A percentile compares a stretch with the other conserved stretches of the same genome.
phyloP scores from a whole-genome alignment of 2,113 vertebrate genomes.

The Pteronura brasiliensis region DNA sequence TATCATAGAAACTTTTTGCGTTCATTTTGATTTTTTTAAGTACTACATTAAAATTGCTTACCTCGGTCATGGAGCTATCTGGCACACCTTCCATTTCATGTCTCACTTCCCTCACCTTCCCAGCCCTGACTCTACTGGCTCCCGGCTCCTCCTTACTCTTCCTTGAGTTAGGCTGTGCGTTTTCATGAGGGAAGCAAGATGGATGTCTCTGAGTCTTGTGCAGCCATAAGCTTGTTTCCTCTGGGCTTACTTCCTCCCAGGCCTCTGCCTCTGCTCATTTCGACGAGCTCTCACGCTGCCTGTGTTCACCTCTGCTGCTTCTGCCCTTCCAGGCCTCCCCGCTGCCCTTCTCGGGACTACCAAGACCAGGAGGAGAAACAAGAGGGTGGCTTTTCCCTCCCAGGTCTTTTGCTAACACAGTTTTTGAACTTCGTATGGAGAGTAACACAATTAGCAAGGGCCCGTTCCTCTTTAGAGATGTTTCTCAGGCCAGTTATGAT shows the following conservation, averaged over 20 bases:
- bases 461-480: background rate
- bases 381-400: background rate
- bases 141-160: background rate
- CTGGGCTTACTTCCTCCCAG: background rate
- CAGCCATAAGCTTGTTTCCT: background rate
- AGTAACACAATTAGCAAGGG: background rate
- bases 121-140: no score
- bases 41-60: background rate
- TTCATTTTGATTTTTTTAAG: background rate
- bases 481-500: background rate
- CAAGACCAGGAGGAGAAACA: background rate
- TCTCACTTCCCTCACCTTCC: background rate
- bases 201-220: rapidly evolving
- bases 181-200: background rate
- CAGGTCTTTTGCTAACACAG: background rate
- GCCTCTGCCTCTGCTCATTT: background rate
- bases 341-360: rapidly evolving
- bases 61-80: background rate
- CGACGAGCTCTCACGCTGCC: background rate
- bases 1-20: background rate
- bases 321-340: background rate
- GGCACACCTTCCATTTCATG: background rate
- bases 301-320: background rate
- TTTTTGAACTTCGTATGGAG: background rate
- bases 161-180: background rate